These are phyloP conservation scores for Drosophila seguyi DNA, from an alignment of 1,140 invertebrate genomes.

Conservation along the genomic window DNA sequence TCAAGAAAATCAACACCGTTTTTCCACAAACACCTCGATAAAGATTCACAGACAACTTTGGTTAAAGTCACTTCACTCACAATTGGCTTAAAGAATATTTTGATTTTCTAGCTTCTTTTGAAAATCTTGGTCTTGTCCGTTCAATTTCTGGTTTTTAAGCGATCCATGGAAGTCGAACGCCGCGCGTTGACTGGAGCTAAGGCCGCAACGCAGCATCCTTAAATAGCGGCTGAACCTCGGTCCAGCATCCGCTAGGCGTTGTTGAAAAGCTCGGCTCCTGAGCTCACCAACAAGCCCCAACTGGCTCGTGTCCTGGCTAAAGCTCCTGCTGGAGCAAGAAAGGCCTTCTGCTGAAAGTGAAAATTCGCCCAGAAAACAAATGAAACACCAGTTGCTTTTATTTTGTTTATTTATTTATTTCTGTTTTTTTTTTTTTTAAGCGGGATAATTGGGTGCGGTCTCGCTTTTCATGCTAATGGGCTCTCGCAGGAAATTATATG, in stretches of 20 bases:
- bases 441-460: conserved; percentile 10
- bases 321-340: conserved; percentile 40
- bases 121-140: conserved; percentile 32
- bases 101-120: conserved; percentile 43
- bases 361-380: neutral
- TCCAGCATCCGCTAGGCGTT: conserved; percentile 61
- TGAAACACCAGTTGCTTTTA: conserved; percentile 26
- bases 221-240: conserved; percentile 65
- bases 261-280: conserved; percentile 52
- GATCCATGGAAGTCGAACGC: conserved; percentile 76
- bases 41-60: neutral
- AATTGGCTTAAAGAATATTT: conserved; percentile 25
- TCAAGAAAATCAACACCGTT: neutral
- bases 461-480: conserved; percentile 34
- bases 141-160: conserved; percentile 47
- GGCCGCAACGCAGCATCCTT: conserved; percentile 83
- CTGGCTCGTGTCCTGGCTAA: conserved; percentile 54
- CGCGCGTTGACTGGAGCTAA: conserved; percentile 82
- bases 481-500: conserved; percentile 23
- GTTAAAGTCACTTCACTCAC: conserved; percentile 23
- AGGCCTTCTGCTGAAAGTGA: conserved; percentile 4
- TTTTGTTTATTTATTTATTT: conserved; percentile 34
- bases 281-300: conserved; percentile 15
- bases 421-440: conserved; percentile 43
- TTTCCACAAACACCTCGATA: neutral